phyloP scores from a whole-genome alignment of 1,140 invertebrate genomes.

The Plutomurus gul region DNA sequence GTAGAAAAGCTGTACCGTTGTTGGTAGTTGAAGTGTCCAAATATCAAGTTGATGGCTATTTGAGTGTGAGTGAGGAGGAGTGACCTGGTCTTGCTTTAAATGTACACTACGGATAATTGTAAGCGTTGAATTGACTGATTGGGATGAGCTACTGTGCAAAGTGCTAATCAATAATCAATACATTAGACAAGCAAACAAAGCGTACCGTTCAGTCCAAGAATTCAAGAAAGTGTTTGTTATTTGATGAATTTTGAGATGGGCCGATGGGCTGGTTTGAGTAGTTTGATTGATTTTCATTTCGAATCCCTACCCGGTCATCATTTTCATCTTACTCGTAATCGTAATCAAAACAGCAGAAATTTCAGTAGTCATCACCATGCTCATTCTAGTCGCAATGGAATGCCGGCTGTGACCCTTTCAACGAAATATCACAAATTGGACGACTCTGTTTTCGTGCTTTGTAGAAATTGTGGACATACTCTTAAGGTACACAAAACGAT shows the following conservation, averaged over 20 bases:
- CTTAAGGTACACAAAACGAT: conserved; percentile 37
- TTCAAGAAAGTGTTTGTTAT: background rate
- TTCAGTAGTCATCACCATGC: background rate
- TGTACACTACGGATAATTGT: no score
- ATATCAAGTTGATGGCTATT: no score
- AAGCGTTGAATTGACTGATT: no score
- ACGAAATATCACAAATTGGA: conserved; percentile 48
- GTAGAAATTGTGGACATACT: conserved; percentile 48
- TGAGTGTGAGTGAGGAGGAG: no score
- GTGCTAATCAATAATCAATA: background rate
- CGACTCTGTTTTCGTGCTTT: conserved; percentile 48
- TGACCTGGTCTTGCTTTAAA: no score
- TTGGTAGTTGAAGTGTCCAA: no score
- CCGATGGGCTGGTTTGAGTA: conserved; percentile 47
- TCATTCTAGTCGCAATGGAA: conserved; percentile 19
- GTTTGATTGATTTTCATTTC: conserved; percentile 46
- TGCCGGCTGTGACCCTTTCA: conserved; percentile 30
- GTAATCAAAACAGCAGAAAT: background rate
- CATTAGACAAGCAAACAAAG: background rate
- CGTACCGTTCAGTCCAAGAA: background rate
- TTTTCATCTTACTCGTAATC: conserved; percentile 3
- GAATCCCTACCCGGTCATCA: conserved; percentile 21
- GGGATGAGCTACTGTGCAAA: no score
- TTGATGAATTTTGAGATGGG: conserved; percentile 39
- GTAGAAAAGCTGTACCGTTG: no score